Evolutionary conservation across 1,140 invertebrate species (phyloP), one percentile per base, ranked within the genome.

Genomic region (Papilio glaucus): DNA sequence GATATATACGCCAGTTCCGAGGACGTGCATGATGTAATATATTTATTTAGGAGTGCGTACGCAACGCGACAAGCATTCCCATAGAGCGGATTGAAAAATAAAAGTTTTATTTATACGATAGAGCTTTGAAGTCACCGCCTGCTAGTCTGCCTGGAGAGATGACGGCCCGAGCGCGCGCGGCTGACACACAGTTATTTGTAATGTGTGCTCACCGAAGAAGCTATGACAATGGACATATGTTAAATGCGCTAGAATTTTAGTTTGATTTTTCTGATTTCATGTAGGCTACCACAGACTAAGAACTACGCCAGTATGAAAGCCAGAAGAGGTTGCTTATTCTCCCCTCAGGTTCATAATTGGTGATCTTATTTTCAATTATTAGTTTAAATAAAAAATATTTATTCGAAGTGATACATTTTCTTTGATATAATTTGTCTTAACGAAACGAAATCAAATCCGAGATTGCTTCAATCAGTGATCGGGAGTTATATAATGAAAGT

Each of bases 11-110:
- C 18, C 15, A 69, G 42, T 49, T 69, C 26, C 67, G 67, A 69
- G 42, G 67, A 69, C 67, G 67, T 69, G 67, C 9, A 53, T 53
- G 67, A 69, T 33, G 67, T 69, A 49, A 69, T 53, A 69, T 69
- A 69, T 69, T 69, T 69, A 69, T 69, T 69, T 69, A 69, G 42
- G 67, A 69, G 67, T 29, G 67, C 42, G 42, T 29, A 69, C 67
- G 67, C 21, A 45, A 69, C 26, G 41, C 38, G 39, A 68, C 38
- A 42, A 9, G 26, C 67, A 69, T 69, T 49, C 45, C 26, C 67
- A 49, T 69, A 49, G 62, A 65, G 62, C 18, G 62, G 62, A 65
- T 21, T 41, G 62, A 65, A 61, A 29, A 61, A 61, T 61, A 61
- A 61, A 61, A 61, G n/a, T 38, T 38, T 38, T 65, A 61, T 61